A percentile compares a stretch with the other conserved stretches of the same genome.
phyloP scores from a whole-genome alignment of 2,888 invertebrate genomes.

The Agonum fuliginosum region DNA sequence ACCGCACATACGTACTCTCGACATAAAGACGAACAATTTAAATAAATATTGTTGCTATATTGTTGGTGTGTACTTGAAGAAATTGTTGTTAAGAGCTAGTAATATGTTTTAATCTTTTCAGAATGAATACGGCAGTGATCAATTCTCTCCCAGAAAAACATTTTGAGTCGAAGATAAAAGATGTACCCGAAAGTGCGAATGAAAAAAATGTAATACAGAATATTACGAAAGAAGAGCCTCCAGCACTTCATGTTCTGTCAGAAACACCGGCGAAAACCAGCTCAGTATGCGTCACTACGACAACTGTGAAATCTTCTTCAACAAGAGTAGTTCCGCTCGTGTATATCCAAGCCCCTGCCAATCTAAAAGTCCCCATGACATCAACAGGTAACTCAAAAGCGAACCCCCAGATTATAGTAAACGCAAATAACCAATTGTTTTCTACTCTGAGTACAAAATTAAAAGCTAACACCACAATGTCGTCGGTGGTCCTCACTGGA shows the following conservation, averaged over 20 bases:
- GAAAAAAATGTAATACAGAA: slow-evolving; percentile 29
- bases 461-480: slow-evolving; percentile 56
- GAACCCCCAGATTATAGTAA: slow-evolving; percentile 59
- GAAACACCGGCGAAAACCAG: slow-evolving; percentile 19
- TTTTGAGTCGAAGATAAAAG: slow-evolving; percentile 42
- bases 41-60: slow-evolving; percentile 58
- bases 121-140: slow-evolving; percentile 53
- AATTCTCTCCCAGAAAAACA: slow-evolving; percentile 39
- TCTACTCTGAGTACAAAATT: slow-evolving; percentile 60
- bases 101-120: slow-evolving; percentile 48
- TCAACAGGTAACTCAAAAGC: slow-evolving; percentile 48
- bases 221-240: slow-evolving; percentile 44
- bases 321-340: slow-evolving; percentile 50
- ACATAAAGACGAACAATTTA: slow-evolving; percentile 35
- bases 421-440: slow-evolving; percentile 61
- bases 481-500: slow-evolving; percentile 57
- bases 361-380: slow-evolving; percentile 44
- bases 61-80: slow-evolving; percentile 38
- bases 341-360: slow-evolving; percentile 52
- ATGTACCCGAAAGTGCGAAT: slow-evolving; percentile 18
- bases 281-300: neutral
- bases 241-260: slow-evolving; percentile 37
- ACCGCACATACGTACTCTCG: slow-evolving; percentile 48
- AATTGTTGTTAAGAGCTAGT: slow-evolving; percentile 11
- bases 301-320: slow-evolving; percentile 22